These are phyloP conservation scores for Spilarctia lutea DNA, from an alignment of 2,888 invertebrate species.

Conservation along the genomic window DNA sequence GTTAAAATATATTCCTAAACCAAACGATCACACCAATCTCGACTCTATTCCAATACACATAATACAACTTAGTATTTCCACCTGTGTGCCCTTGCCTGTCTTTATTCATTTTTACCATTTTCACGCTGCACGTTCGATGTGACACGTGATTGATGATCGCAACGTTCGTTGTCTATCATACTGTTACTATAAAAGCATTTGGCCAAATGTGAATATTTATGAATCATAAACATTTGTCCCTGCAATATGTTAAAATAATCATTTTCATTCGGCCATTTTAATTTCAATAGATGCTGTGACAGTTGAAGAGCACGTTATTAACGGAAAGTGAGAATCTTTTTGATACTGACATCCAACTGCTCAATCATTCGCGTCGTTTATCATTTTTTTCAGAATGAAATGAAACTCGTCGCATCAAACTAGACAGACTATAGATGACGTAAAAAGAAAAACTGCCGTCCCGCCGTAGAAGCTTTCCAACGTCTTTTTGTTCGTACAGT, in stretches of 20 bases:
- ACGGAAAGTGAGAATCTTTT: conserved; percentile 73
- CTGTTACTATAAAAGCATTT: conserved; percentile 76
- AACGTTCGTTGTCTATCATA: conserved; percentile 80
- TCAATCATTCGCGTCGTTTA: conserved; percentile 85
- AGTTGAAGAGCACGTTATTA: conserved; percentile 57
- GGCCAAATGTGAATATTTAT: conserved; percentile 82
- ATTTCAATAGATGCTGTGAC: conserved; percentile 68
- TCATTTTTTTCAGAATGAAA: conserved; percentile 73
- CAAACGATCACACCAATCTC: conserved; percentile 39
- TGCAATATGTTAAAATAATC: conserved; percentile 74
- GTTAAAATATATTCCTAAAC: conserved; percentile 45
- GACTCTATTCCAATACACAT: conserved; percentile 40
- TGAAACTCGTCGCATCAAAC: conserved; percentile 79
- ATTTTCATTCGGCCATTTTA: conserved; percentile 64
- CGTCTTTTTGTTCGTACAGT: conserved; percentile 81
- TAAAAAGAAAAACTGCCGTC: conserved; percentile 73
- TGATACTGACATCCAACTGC: conserved; percentile 73
- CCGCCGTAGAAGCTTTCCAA: conserved; percentile 77
- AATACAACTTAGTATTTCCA: conserved; percentile 37
- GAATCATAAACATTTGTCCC: conserved; percentile 59
- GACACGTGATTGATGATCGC: conserved; percentile 77
- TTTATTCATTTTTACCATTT: conserved; percentile 63
- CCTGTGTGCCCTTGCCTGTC: conserved; percentile 38
- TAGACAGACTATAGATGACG: conserved; percentile 79
- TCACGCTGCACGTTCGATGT: conserved; percentile 68